phyloP scores from a whole-genome alignment of 2,113 vertebrate species.

The Paradoxurus hermaphroditus region DNA sequence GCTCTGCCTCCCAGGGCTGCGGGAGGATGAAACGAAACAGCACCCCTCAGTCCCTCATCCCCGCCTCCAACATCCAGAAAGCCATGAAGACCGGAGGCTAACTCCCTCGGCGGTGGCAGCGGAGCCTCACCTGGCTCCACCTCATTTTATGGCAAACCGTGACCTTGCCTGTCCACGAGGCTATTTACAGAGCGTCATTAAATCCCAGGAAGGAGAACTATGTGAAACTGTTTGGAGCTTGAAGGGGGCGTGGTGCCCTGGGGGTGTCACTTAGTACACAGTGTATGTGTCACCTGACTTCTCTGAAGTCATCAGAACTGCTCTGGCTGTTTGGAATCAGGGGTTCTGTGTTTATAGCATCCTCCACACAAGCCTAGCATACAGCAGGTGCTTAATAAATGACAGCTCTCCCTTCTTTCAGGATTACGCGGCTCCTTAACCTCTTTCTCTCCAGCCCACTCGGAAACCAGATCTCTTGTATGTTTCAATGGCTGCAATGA shows the following conservation, averaged over 20 bases:
- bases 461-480: background rate
- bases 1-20: no score
- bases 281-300: rapidly evolving
- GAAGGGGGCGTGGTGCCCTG: background rate
- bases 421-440: background rate
- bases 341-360: background rate
- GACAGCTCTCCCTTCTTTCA: background rate
- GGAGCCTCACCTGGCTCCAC: no score
- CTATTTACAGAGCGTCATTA: background rate
- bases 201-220: background rate
- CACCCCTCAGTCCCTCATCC: background rate
- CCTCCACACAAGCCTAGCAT: background rate
- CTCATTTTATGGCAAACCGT: background rate
- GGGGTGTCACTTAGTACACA: background rate
- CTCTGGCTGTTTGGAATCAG: background rate
- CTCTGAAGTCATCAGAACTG: background rate
- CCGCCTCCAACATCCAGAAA: background rate
- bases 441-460: background rate
- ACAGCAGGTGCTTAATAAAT: background rate
- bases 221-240: background rate
- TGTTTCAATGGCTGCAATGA: background rate
- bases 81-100: background rate
- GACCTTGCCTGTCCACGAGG: background rate
- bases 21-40: background rate
- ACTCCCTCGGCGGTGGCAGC: background rate